Base-by-base conservation (phyloP, 2,113 vertebrate genomes). In the Nematolebias whitei region DNA sequence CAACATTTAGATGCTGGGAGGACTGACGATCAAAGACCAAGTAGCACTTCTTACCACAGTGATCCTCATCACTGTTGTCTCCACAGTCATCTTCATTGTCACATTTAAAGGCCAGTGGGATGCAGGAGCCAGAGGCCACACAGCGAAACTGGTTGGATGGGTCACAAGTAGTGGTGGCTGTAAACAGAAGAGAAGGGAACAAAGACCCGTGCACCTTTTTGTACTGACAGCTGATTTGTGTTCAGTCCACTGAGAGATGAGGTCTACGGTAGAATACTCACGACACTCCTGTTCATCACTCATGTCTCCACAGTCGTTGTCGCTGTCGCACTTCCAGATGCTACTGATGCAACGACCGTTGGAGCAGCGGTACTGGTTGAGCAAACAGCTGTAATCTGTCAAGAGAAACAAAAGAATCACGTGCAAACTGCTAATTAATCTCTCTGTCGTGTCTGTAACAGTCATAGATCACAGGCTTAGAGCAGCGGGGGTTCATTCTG, bases 231-330 rank as follows among this genome's bases (percentile, higher is more conserved):
- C 20, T 1, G 11, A 38, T 45, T 38, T 22, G 10, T 12, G n/a
- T 18, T 56, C 1, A 16, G 12, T 38, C 12, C 9, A 32, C 18
- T 1, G 1, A 7, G 16, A 35, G 35, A 26, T 2, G 22, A 35
- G 35, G 2, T 14, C 9, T 0, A 9, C 1, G 0, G 12, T 6
- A 1, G n/a, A 50, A 41, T 16, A 94, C 96, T 96, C 75, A 98
- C 96, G 97, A 86, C 98, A 99, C 79, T 97, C 94, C 59, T 88
- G 94, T 81, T 99, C 98, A 0, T 99, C 98, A 0, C 97, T 99
- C 95, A 97, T 97, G 91, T 99, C 98, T 4, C 96, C 96, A 0
- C 98, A 99, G 93, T 99, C 98, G 0, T 99, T 96, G 86, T 99
- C 97, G 0, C 94, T 95, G 87, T 99, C 98, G 7, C 98, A 99